phyloP scores from a whole-genome alignment of 2,113 vertebrate species.

The Garra rufa region DNA sequence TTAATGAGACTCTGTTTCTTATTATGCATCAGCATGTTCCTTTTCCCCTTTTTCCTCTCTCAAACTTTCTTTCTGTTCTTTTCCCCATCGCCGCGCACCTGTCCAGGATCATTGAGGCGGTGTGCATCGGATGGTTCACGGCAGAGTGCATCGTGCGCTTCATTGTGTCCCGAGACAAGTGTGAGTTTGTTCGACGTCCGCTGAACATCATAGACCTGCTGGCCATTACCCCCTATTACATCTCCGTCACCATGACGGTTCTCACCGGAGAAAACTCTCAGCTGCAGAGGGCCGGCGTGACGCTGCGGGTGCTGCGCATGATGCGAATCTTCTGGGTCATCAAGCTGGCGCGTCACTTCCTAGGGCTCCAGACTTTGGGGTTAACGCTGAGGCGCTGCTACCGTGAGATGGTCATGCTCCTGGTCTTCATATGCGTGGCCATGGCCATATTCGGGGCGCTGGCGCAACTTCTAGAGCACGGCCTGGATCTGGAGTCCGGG shows the following conservation, averaged over 20 bases:
- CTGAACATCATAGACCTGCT: constrained; percentile 97
- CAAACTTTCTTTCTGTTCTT: constrained; percentile 34
- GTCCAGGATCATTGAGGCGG: constrained; percentile 92
- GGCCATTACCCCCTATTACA: constrained; percentile 94
- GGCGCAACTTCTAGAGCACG: constrained; percentile 94
- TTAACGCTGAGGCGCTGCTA: constrained; percentile 94
- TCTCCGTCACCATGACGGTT: constrained; percentile 88
- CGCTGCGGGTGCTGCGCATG: constrained; percentile 90
- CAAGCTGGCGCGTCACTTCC: constrained; percentile 95
- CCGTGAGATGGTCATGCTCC: constrained; percentile 96
- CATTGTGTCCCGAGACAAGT: constrained; percentile 94
- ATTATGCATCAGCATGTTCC: background rate
- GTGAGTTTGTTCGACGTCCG: constrained; percentile 91
- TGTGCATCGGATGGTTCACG: constrained; percentile 98
- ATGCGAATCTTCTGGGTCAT: constrained; percentile 99
- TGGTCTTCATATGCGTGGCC: constrained; percentile 94
- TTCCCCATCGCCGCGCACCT: constrained; percentile 24
- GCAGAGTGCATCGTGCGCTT: constrained; percentile 94
- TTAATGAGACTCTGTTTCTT: constrained; percentile 11
- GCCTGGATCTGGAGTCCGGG: constrained; percentile 88
- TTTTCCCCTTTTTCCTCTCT: background rate
- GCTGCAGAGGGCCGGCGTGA: constrained; percentile 93
- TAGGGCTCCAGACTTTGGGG: constrained; percentile 95
- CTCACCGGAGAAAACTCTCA: constrained; percentile 94
- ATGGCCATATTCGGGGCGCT: constrained; percentile 97